Base-by-base conservation (phyloP, 2,797 vertebrate species). In the Falco berigora region DNA sequence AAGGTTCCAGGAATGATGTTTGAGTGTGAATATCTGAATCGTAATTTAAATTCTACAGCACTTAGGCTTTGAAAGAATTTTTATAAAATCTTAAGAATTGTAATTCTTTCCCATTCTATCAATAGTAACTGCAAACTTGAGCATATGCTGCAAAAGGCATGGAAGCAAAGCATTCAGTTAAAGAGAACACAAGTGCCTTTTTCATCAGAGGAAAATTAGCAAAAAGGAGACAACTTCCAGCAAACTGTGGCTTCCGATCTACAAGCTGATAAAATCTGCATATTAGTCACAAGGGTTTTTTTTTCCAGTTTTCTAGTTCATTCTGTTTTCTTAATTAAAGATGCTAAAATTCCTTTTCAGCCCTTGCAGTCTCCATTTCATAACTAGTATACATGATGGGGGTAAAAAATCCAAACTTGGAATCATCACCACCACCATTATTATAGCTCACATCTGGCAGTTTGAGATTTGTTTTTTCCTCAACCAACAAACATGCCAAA, bases 241-340 rank as follows among this genome's bases (percentile, higher is more conserved):
- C 67, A 86, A 96, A 96, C 90, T 91, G 82, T 92, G 72, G 86
- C 93, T 97, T 97, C 94, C 53, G 77, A 96, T 96, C 72, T 44
- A 77, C 88, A 86, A 64, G 93, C 94, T 90, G 92, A 94, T 97
- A 93, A 96, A 95, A 96, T 96, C 93, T 97, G 96, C 88, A 53
- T 92, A 89, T 96, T 96, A 96, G 83, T 95, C 95, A 95, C 90
- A 93, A 96, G 44, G 44, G 80, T 92, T 94, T 80, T 95, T 95
- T 95, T 96, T 97, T 94, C 72, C 38, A 92, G 86, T 89, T 80
- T 95, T 97, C 64, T 71, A 80, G 49, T 92, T 93, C 64, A 40
- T 95, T 96, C 88, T 93, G 24, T 75, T 91, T 91, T 93, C 72
- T 58, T 63, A 58, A 87, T 88, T 84, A 42, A 95, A 86, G 71